Percentiles rank a stretch among this genome's conserved stretches.
These are phyloP conservation scores for Phymastichus coffea DNA, from an alignment of 1,140 invertebrate genomes.

Conservation along the genomic window DNA sequence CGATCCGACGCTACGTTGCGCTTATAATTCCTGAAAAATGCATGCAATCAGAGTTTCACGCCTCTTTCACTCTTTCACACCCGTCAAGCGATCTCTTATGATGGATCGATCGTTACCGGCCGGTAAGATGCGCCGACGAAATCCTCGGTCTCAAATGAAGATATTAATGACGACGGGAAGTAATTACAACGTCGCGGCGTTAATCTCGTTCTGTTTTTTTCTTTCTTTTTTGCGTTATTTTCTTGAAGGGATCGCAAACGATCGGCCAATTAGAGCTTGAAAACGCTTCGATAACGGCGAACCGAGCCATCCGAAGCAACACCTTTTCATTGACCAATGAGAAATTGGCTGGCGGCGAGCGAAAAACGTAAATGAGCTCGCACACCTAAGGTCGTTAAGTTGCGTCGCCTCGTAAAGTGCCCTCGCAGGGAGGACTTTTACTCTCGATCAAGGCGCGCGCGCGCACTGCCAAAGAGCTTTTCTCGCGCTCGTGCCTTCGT, in stretches of 20 bases:
- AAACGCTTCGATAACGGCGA: slow-evolving; percentile 45
- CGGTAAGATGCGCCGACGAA: slow-evolving; percentile 14
- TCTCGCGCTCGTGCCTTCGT: not conserved
- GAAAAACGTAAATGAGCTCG: slow-evolving; percentile 14
- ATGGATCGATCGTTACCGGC: slow-evolving; percentile 17
- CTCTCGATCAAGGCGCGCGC: slow-evolving; percentile 21
- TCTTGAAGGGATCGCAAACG: slow-evolving; percentile 42
- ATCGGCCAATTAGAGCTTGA: slow-evolving; percentile 38
- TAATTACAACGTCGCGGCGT: slow-evolving; percentile 34
- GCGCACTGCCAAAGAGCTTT: not conserved
- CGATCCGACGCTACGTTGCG: too few species aligned
- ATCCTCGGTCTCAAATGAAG: slow-evolving; percentile 28
- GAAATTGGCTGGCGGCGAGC: not conserved
- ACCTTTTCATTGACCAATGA: not conserved
- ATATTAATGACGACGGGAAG: slow-evolving; percentile 41
- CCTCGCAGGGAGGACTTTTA: not conserved
- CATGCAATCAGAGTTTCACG: slow-evolving; percentile 24
- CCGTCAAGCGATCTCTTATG: slow-evolving; percentile 20
- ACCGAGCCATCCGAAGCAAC: slow-evolving; percentile 32
- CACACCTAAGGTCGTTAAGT: too few species aligned
- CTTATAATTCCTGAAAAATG: slow-evolving; percentile 20
- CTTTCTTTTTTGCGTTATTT: too few species aligned
- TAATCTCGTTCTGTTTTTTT: slow-evolving; percentile 29
- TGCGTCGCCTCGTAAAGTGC: too few species aligned
- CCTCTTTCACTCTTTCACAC: too few species aligned